phyloP scores from a whole-genome alignment of 2,797 vertebrate species.

The Pteronotus mesoamericanus region DNA sequence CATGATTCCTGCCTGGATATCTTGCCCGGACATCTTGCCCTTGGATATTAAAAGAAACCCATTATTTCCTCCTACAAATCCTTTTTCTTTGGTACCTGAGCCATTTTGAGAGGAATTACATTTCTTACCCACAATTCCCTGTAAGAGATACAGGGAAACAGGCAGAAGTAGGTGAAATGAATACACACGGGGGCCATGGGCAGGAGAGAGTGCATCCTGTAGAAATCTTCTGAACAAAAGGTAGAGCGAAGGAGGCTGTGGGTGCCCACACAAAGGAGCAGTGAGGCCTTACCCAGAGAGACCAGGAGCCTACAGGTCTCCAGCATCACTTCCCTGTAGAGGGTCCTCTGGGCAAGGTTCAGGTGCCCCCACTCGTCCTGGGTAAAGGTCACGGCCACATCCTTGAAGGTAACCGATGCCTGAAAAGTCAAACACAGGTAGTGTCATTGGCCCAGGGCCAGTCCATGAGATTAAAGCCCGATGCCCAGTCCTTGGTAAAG shows the following conservation, averaged over 20 bases:
- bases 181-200: not conserved
- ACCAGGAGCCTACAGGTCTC: not conserved
- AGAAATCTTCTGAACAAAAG: not conserved
- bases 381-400: not conserved
- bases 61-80: not conserved
- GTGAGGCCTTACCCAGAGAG: not conserved
- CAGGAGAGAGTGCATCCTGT: not conserved
- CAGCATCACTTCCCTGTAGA: not conserved
- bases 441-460: not conserved
- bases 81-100: not conserved
- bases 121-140: not conserved
- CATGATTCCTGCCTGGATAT: too few species aligned
- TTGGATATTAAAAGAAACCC: not conserved
- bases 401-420: not conserved
- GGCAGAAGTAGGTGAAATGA: not conserved
- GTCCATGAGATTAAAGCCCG: not conserved
- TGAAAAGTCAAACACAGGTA: not conserved
- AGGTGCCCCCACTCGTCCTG: too few species aligned
- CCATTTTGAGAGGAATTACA: not conserved
- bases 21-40: not conserved
- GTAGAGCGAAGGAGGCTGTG: not conserved
- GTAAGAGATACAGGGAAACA: not conserved
- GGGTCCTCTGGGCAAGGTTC: not conserved
- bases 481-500: not conserved
- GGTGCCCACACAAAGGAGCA: not conserved